These are phyloP conservation scores for Bettongia penicillata DNA, from an alignment of 2,113 vertebrate genomes.

Conservation along the genomic window DNA sequence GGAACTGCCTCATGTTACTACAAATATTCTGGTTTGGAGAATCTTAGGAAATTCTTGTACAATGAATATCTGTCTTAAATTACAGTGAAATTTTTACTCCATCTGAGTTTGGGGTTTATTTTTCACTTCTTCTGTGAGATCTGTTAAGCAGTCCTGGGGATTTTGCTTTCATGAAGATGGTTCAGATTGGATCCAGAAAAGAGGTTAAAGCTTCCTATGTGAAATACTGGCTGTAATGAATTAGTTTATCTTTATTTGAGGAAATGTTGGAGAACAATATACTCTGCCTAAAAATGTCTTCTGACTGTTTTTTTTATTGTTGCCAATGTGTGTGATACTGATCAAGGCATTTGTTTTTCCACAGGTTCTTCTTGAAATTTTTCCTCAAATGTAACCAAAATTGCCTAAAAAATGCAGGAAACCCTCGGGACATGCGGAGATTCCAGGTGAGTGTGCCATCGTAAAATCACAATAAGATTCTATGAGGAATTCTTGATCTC, in stretches of 20 bases:
- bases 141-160: neutral
- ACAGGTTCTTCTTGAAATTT: constrained; percentile 99
- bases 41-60: constrained; percentile 41
- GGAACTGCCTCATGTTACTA: constrained; percentile 38
- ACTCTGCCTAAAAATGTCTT: neutral
- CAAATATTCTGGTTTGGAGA: constrained; percentile 30
- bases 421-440: constrained; percentile 98
- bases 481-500: neutral
- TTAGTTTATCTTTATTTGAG: constrained; percentile 31
- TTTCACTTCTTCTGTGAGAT: constrained; percentile 30
- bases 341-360: constrained; percentile 72
- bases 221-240: neutral
- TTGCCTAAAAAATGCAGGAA: constrained; percentile 99
- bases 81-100: neutral
- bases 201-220: neutral
- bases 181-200: neutral
- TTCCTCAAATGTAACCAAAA: constrained; percentile 99
- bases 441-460: constrained; percentile 91
- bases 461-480: constrained; percentile 52
- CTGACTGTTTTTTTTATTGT: rapidly evolving
- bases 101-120: constrained; percentile 31
- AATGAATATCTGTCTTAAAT: constrained; percentile 53
- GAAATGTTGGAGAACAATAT: neutral
- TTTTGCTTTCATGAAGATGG: neutral
- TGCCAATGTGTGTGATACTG: constrained; percentile 55